Percentiles rank a stretch among this genome's conserved stretches.
Evolutionary conservation across 2,888 invertebrate species (phyloP).

Genomic region (Smittia aterrima): DNA sequence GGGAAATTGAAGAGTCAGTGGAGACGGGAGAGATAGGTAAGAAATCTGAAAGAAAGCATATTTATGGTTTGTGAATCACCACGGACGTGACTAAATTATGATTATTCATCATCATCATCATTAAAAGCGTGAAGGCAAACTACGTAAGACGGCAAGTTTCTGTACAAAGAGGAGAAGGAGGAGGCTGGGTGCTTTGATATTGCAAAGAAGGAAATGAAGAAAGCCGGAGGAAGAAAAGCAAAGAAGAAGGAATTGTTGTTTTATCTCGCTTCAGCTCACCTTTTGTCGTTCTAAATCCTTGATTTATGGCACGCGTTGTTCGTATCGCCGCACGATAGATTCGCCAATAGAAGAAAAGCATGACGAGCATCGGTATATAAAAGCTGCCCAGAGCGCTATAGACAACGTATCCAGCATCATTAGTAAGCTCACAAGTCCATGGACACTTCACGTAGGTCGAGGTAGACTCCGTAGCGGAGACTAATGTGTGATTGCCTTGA

Average conservation of each 20-base stretch:
- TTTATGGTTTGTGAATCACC: neutral
- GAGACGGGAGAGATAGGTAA: neutral
- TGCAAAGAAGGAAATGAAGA: neutral
- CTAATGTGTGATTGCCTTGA: conserved; percentile 53
- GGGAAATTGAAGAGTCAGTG: neutral
- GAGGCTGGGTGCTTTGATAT: neutral
- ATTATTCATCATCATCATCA: neutral
- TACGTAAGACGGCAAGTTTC: neutral
- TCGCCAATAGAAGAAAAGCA: conserved; percentile 97
- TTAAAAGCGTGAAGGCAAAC: neutral
- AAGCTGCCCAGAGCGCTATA: conserved; percentile 98
- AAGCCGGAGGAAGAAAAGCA: neutral
- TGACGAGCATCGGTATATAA: conserved; percentile 96
- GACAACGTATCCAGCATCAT: conserved; percentile 92
- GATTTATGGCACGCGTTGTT: conserved; percentile 89
- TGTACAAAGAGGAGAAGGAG: neutral
- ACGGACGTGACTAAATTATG: conserved; percentile 18
- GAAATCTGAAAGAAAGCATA: neutral
- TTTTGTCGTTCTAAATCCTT: conserved; percentile 85
- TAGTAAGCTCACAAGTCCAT: conserved; percentile 88
- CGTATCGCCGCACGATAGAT: conserved; percentile 93
- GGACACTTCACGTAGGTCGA: conserved; percentile 63
- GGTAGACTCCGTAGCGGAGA: conserved; percentile 49
- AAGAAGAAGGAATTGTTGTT: neutral
- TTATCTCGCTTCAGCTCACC: conserved; percentile 53